Base-by-base conservation (phyloP, 2,797 vertebrate species). In the Acanthornis magna region DNA sequence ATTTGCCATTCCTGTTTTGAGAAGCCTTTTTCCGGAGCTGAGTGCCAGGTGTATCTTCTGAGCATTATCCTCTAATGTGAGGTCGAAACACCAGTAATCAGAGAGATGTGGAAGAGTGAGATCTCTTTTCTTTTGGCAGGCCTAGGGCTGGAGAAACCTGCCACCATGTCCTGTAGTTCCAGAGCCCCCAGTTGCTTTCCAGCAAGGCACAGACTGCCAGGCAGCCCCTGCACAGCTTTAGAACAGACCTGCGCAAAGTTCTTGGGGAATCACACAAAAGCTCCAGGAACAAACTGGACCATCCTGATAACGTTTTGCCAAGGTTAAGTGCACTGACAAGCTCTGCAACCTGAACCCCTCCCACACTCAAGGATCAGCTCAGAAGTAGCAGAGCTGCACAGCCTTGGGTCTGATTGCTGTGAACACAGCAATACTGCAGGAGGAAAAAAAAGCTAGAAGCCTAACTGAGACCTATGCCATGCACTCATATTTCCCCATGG, bases 391-490 rank as follows among this genome's bases (percentile, higher is more conserved):
- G 32, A 76, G 22, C 63, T 48, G 32, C 34, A 7, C 12, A 40
- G 34, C 48, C 14, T 51, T 6, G 15, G 19, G 20, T 16, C 36
- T 63, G 23, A 20, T 6, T 43, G 58, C 67, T 61, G 36, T 11
- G 27, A 34, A 25, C 70, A 57, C 13, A 17, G 57, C 34, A 48
- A 9, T 2, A 2, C 30, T 53, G 42, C 23, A 10, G 63, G n/a
- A 55, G n/a, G 17, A 30, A 40, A 77, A 48, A n/a, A 13, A 10
- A 72, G 43, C 6, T 36, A 50, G 60, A 57, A 73, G 32, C 29
- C 38, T 26, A 2, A 32, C 1, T 27, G 30, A 20, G 53, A 22
- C 10, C 53, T 25, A 0, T 40, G 25, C 34, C 38, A 13, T 0
- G 2, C 27, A 8, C 9, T 48, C 20, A 0, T 18, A 54, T 71